Evolutionary conservation across 2,888 invertebrate genomes (phyloP).

Genomic region (Zeuzera pyrina): DNA sequence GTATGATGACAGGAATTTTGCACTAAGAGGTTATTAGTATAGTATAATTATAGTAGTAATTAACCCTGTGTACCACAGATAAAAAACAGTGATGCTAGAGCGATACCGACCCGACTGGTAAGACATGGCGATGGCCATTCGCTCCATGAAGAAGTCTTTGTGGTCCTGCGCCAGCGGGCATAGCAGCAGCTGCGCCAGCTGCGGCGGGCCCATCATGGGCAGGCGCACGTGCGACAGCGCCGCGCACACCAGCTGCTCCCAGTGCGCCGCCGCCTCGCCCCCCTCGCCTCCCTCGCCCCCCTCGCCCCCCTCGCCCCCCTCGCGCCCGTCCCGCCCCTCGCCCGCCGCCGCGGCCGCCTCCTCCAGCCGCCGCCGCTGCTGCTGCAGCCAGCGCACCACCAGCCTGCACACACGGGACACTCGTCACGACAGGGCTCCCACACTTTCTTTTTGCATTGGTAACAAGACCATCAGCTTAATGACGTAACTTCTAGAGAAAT

Average conservation of each 20-base stretch:
- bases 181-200: slow-evolving; percentile 86
- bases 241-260: slow-evolving; percentile 79
- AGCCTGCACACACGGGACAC: too few species aligned
- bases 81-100: too few species aligned
- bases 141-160: slow-evolving; percentile 89
- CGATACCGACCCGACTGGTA: slow-evolving; percentile 82
- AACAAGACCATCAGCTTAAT: too few species aligned
- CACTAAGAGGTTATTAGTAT: too few species aligned
- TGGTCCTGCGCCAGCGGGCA: slow-evolving; percentile 85
- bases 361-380: slow-evolving; percentile 74
- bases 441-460: too few species aligned
- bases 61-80: too few species aligned
- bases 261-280: slow-evolving; percentile 71
- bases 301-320: slow-evolving; percentile 84
- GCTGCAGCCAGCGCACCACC: slow-evolving; percentile 84
- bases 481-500: too few species aligned
- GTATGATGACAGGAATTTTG: too few species aligned
- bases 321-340: slow-evolving; percentile 78
- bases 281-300: slow-evolving; percentile 74
- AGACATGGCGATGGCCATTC: slow-evolving; percentile 91
- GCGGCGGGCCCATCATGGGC: slow-evolving; percentile 95
- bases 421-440: too few species aligned
- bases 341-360: slow-evolving; percentile 71
- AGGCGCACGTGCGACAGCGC: slow-evolving; percentile 88
- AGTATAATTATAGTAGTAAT: too few species aligned